Evolutionary conservation across 1,140 invertebrate species (phyloP).

Genomic region (Habropoda laboriosa): DNA sequence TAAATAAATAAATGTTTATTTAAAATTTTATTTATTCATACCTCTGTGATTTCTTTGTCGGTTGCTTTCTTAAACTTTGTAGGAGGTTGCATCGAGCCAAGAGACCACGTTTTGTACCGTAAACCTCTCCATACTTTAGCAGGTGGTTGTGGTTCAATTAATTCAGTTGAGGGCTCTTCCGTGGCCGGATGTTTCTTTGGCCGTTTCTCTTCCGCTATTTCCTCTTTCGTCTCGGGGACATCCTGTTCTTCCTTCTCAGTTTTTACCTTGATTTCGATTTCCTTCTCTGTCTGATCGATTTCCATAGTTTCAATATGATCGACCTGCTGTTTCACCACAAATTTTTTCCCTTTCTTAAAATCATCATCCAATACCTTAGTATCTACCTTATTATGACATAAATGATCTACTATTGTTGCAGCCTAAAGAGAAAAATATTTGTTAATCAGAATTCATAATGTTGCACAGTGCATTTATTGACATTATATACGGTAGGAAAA

Average conservation of each 20-base stretch:
- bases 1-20: neutral
- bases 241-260: conserved; percentile 83
- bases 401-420: conserved; percentile 85
- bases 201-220: conserved; percentile 80
- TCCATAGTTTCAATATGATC: conserved; percentile 68
- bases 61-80: conserved; percentile 89
- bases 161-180: conserved; percentile 71
- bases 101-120: conserved; percentile 88
- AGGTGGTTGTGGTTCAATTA: conserved; percentile 80
- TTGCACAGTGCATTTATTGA: too few relatives aligned
- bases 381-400: conserved; percentile 83
- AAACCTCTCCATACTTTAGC: conserved; percentile 88
- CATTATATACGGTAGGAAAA: too few relatives aligned
- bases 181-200: conserved; percentile 77
- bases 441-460: neutral
- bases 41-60: conserved; percentile 92
- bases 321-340: conserved; percentile 64
- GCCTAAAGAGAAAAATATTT: conserved; percentile 76
- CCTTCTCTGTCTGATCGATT: conserved; percentile 61
- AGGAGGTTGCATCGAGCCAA: conserved; percentile 85
- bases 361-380: conserved; percentile 77
- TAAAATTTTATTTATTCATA: conserved; percentile 63
- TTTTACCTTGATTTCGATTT: conserved; percentile 73
- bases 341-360: conserved; percentile 74
- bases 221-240: conserved; percentile 78